Evolutionary conservation across 2,888 invertebrate genomes (phyloP).

Genomic region (Tetanocera ferruginea): DNA sequence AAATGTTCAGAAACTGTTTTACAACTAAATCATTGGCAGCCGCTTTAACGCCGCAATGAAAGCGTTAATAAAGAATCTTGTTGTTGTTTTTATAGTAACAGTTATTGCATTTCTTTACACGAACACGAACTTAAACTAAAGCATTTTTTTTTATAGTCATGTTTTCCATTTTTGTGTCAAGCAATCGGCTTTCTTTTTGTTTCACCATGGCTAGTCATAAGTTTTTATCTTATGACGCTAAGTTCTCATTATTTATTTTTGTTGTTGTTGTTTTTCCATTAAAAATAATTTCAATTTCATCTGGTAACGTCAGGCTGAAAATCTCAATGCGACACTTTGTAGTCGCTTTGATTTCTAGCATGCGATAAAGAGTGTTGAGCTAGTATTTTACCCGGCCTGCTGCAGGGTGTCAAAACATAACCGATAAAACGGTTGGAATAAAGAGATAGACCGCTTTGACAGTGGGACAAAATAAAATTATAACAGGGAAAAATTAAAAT

Average conservation of each 20-base stretch:
- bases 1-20: slow-evolving; percentile 18
- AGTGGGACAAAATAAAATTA: neutral
- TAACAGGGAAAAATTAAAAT: neutral
- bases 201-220: neutral
- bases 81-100: neutral
- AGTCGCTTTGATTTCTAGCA: neutral
- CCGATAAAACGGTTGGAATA: slow-evolving; percentile 10
- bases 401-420: slow-evolving; percentile 14
- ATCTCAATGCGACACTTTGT: slow-evolving; percentile 1
- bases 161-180: slow-evolving; percentile 1
- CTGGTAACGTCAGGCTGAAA: neutral
- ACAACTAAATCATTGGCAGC: slow-evolving; percentile 25
- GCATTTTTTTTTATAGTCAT: neutral
- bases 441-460: neutral
- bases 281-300: slow-evolving; percentile 16
- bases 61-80: neutral
- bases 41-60: neutral
- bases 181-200: neutral
- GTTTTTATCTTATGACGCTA: neutral
- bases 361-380: neutral
- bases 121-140: too few relatives aligned
- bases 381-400: neutral
- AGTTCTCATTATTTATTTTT: slow-evolving; percentile 4
- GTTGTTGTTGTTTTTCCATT: neutral
- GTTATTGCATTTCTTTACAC: neutral